Conservation (phyloP, 1,140 invertebrate genomes). For the Scaptomyza pallida region DNA sequence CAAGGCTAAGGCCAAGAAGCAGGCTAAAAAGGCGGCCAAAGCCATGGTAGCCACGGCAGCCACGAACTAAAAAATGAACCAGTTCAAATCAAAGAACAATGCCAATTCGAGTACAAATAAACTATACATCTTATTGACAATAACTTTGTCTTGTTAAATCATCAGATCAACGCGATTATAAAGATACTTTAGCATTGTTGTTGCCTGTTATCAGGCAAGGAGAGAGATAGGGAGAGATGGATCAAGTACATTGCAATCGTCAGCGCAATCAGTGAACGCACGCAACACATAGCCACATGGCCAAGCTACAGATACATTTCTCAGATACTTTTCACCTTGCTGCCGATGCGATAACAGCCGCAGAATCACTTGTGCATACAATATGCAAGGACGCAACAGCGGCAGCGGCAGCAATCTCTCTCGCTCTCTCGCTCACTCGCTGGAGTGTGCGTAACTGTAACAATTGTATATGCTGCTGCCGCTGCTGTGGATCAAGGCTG, state of each 20-base stretch:
- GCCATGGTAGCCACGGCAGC: no score
- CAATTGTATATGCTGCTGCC: slow-evolving; percentile 50
- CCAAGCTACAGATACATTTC: slow-evolving; percentile 29
- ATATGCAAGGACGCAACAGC: slow-evolving; percentile 41
- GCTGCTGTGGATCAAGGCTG: slow-evolving; percentile 68
- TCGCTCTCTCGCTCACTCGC: slow-evolving; percentile 7
- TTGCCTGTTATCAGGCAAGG: no score
- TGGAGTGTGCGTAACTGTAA: slow-evolving; percentile 56
- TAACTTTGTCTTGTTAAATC: no score
- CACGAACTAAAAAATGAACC: no score
- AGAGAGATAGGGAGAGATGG: not conserved
- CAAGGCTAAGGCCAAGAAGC: no score
- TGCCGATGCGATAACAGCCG: slow-evolving; percentile 36
- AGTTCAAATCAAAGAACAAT: no score
- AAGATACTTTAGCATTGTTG: no score
- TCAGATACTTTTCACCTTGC: slow-evolving; percentile 40
- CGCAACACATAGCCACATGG: slow-evolving; percentile 8
- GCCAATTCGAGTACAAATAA: no score
- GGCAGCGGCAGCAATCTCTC: slow-evolving; percentile 3
- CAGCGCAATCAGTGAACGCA: slow-evolving; percentile 24
- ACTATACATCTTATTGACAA: no score
- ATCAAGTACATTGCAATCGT: slow-evolving; percentile 12
- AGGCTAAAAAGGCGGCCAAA: no score
- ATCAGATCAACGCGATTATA: no score
- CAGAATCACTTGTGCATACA: slow-evolving; percentile 24